Percentiles rank a stretch among this genome's conserved stretches.
phyloP scores from a whole-genome alignment of 2,113 vertebrate species.

The Connochaetes taurinus region DNA sequence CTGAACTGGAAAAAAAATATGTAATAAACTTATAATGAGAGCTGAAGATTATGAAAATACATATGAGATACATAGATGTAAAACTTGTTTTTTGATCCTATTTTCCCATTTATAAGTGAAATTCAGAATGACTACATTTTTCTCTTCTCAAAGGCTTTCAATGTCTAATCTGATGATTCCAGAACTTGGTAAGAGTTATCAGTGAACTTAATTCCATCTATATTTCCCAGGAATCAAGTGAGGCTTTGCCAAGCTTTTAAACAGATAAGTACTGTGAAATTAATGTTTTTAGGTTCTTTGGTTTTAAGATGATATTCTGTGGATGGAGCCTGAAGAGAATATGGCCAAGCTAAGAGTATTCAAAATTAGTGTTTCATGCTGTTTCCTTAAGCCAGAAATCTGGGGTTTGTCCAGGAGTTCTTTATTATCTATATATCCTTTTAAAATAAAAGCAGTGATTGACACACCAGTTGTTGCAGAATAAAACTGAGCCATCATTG shows the following conservation, averaged over 20 bases:
- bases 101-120: not conserved
- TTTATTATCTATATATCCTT: not conserved
- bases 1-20: not conserved
- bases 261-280: not conserved
- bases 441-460: not conserved
- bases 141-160: not conserved
- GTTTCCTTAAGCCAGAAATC: not conserved
- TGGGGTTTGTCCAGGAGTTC: too few relatives aligned
- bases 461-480: not conserved
- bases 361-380: not conserved
- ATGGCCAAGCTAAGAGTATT: not conserved
- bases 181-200: not conserved
- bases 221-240: not conserved
- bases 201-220: not conserved
- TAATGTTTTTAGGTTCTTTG: not conserved
- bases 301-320: not conserved
- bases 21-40: not conserved
- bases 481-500: not conserved
- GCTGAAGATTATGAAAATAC: not conserved
- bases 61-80: not conserved
- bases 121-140: not conserved
- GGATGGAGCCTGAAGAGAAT: not conserved
- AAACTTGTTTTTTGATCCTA: not conserved
- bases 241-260: not conserved
- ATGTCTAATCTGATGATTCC: not conserved